Conservation (phyloP, 2,113 vertebrate genomes). For the Marmota monax region DNA sequence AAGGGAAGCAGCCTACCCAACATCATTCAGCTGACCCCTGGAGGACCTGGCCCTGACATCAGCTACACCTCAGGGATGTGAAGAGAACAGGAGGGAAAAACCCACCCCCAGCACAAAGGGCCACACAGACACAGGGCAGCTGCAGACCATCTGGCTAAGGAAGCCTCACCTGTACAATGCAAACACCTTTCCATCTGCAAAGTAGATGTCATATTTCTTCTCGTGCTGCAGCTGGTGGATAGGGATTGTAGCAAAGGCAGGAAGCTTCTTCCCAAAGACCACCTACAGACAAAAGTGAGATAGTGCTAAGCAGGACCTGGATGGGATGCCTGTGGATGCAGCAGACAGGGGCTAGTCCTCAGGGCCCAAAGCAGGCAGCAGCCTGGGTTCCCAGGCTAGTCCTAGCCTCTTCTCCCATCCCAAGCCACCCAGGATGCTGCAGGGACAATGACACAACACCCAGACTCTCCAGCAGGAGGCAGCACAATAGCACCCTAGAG, state of each 20-base stretch:
- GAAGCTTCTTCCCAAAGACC: conserved; percentile 93
- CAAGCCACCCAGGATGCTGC: not conserved
- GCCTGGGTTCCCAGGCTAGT: not conserved
- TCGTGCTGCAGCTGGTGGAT: conserved; percentile 93
- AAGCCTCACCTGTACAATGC: conserved; percentile 92
- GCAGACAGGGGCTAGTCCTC: not conserved
- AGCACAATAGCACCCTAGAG: not conserved
- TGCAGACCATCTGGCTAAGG: not conserved
- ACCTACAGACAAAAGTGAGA: conserved; percentile 87
- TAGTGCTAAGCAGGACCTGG: not conserved
- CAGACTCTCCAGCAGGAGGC: not conserved
- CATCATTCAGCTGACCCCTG: not conserved
- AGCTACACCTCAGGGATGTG: not conserved
- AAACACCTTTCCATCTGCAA: conserved; percentile 91
- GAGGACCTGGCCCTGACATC: not conserved
- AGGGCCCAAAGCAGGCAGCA: not conserved
- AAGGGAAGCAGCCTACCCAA: not conserved
- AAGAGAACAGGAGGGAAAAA: not conserved
- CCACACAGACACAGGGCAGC: not conserved
- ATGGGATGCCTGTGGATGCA: not conserved
- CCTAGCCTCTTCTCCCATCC: not conserved
- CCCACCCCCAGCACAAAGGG: not conserved
- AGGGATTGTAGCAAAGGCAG: conserved; percentile 90
- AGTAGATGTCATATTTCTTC: conserved; percentile 95
- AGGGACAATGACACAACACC: rapidly evolving